Evolutionary conservation across 2,888 invertebrate genomes (phyloP).

Genomic region (Drosophila siamana): DNA sequence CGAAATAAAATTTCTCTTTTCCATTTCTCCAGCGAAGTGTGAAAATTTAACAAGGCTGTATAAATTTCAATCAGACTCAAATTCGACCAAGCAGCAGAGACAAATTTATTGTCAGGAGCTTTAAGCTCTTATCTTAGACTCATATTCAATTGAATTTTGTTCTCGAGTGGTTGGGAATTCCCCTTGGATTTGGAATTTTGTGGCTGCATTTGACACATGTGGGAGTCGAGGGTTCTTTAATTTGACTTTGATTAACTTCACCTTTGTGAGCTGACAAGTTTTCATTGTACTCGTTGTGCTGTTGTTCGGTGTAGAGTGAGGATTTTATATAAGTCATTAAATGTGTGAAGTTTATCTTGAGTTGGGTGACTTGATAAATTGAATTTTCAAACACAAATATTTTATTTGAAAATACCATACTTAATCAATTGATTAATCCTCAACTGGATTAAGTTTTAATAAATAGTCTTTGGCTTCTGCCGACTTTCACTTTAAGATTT

Average conservation of each 20-base stretch:
- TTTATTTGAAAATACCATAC: background rate
- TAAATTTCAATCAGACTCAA: slow-evolving; percentile 47
- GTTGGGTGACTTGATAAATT: slow-evolving; percentile 10
- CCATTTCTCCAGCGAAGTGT: slow-evolving; percentile 35
- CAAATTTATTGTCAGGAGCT: slow-evolving; percentile 31
- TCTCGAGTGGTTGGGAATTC: slow-evolving; percentile 9
- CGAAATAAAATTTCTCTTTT: slow-evolving; percentile 20
- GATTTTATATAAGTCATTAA: slow-evolving; percentile 49
- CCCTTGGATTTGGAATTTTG: background rate
- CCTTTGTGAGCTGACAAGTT: slow-evolving; percentile 23
- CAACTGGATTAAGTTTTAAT: slow-evolving; percentile 2
- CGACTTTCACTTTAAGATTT: slow-evolving; percentile 9
- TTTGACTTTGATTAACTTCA: slow-evolving; percentile 46
- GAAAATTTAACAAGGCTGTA: slow-evolving; percentile 47
- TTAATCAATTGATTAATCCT: slow-evolving; percentile 19
- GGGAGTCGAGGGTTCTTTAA: slow-evolving; percentile 33
- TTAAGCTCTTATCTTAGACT: slow-evolving; percentile 20
- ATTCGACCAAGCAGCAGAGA: background rate
- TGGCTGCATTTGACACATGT: slow-evolving; percentile 47
- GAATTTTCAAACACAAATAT: background rate
- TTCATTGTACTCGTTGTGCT: slow-evolving; percentile 4
- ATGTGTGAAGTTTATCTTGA: background rate
- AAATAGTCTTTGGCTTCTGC: background rate
- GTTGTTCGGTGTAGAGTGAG: slow-evolving; percentile 31
- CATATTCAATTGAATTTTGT: slow-evolving; percentile 28